These are phyloP conservation scores for Magallana ariakensis DNA, from an alignment of 1,140 invertebrate genomes.

Conservation along the genomic window DNA sequence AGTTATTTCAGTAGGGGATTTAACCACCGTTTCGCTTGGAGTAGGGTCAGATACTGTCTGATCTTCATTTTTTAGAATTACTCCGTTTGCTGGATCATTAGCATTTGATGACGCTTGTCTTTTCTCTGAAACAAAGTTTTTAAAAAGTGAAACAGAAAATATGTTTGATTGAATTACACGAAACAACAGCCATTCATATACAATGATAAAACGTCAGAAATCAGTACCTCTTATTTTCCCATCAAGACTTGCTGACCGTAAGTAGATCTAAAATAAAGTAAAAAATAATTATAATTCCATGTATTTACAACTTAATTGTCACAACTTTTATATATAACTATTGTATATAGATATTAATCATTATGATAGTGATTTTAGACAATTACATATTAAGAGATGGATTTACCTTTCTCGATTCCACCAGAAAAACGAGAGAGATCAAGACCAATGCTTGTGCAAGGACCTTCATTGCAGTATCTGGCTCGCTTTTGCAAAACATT, in stretches of 20 bases:
- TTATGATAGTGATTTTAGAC: too few species aligned
- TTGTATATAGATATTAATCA: too few species aligned
- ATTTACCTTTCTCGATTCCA: conserved; percentile 15
- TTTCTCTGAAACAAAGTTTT: too few species aligned
- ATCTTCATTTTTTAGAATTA: background rate
- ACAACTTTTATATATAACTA: too few species aligned
- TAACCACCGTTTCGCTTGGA: background rate
- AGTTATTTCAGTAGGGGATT: background rate
- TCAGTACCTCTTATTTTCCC: background rate
- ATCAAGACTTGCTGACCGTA: background rate
- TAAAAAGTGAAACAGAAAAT: too few species aligned
- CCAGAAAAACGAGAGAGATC: background rate
- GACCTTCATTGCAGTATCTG: conserved; percentile 1
- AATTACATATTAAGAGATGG: too few species aligned
- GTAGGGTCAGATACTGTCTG: background rate
- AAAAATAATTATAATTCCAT: background rate
- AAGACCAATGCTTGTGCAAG: background rate
- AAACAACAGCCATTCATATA: too few species aligned
- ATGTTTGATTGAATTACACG: too few species aligned
- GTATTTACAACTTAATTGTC: background rate
- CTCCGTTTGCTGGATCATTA: too few species aligned
- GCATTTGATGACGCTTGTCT: too few species aligned
- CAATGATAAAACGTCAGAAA: too few species aligned
- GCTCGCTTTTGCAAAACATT: background rate
- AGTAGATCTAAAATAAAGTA: background rate